phyloP scores from a whole-genome alignment of 2,113 vertebrate genomes.

The Pachycephala philippinensis region DNA sequence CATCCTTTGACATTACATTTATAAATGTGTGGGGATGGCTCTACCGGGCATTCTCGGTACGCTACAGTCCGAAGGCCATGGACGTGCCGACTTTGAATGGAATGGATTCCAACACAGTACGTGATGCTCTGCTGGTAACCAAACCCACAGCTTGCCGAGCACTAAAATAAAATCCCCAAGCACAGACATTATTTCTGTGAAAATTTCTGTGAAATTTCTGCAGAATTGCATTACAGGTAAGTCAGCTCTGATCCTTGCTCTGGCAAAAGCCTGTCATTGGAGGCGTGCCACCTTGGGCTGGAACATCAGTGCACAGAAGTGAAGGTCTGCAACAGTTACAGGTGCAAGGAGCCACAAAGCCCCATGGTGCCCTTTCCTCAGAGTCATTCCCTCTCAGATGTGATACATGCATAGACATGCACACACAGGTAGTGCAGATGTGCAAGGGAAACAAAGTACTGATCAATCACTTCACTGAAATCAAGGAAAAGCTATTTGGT shows the following conservation, averaged over 20 bases:
- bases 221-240: neutral
- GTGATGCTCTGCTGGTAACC: constrained; percentile 77
- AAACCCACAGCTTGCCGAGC: constrained; percentile 81
- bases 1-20: constrained; percentile 80
- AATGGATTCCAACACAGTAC: constrained; percentile 73
- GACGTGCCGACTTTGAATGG: constrained; percentile 20
- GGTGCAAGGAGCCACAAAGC: neutral
- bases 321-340: neutral
- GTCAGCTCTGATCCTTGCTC: neutral
- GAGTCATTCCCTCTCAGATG: neutral
- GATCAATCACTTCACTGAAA: neutral
- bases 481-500: neutral
- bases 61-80: constrained; percentile 43
- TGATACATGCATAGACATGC: no score
- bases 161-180: constrained; percentile 70
- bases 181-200: neutral
- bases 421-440: neutral
- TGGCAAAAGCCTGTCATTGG: neutral
- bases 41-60: constrained; percentile 71
- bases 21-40: constrained; percentile 61
- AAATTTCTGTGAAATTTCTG: neutral
- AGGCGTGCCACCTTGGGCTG: accelerated
- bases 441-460: neutral
- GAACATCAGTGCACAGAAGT: accelerated
- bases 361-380: neutral